Evolutionary conservation across 2,113 vertebrate genomes (phyloP), one percentile per base, ranked within the genome.

Genomic region (Zapornia atra): DNA sequence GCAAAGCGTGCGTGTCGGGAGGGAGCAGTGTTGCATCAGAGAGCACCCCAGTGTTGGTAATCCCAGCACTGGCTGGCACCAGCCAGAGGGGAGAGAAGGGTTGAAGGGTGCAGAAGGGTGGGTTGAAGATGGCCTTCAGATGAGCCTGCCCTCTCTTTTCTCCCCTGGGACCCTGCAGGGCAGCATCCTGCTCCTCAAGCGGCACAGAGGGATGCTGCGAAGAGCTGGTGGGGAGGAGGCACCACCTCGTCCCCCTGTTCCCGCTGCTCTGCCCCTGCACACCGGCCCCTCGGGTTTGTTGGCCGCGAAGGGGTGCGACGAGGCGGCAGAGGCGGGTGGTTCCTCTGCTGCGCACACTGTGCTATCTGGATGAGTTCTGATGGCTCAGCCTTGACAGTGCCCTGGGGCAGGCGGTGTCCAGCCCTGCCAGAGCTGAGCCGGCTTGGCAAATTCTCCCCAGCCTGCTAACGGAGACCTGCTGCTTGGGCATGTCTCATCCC

Each of bases 221-320:
- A 18, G 38, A 31, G 29, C 6, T 1, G 53, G 9, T 13, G 44
- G 31, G 44, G 60, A 59, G 42, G 57, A 50, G 51, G 53, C 38
- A n/a, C 36, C 22, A 44, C 60, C 29, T 42, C 4, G 2, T 15
- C 24, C 20, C 21, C 10, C 34, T 20, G 38, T 29, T 15, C 14
- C 40, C 24, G 24, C 66, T 48, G 28, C 46, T 46, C 17, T 42
- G 50, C 84, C 34, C 2, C 0, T 29, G 20, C 44, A 21, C 38
- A 8, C 0, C n/a, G 25, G 25, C 2, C 0, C 10, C 24, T 7
- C n/a, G 1, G 0, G 10, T 36, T 92, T 57, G 15, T 51, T 10
- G 15, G 20, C 48, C 11, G 15, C 1, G 0, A 18, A 42, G 29
- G 70, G 64, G 17, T 26, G n/a, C 2, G 2, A 57, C 72, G 72